Base-by-base conservation (phyloP, 2,113 vertebrate species). In the Eidolon helvum region DNA sequence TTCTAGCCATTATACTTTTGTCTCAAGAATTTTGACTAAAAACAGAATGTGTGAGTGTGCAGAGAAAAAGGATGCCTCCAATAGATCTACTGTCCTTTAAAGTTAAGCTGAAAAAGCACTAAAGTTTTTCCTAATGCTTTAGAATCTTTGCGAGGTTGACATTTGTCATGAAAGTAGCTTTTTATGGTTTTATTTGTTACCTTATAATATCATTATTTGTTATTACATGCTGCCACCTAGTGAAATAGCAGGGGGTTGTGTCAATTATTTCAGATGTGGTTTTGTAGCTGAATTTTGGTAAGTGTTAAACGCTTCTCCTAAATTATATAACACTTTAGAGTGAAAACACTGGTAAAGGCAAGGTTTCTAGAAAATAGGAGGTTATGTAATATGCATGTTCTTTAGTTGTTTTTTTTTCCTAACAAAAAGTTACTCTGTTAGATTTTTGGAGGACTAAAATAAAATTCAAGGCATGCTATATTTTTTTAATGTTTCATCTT, bases 191-290 rank as follows among this genome's bases (percentile, higher is more conserved):
- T 12, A 4, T 28, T 4, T n/a, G 11, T 15, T 11, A 9, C 5
- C 5, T 0, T 18, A 53, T 14, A 10, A 11, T 86, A 26, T 24
- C 22, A 40, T 48, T 30, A 96, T 97, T 88, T 95, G 71, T 95
- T 92, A 84, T 97, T 95, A 21, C 83, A 33, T 98, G 98, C 98
- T 98, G 98, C 98, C 98, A 98, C 93, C 98, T 98, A 98, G 98
- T 98, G 98, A 85, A 35, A 88, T 14, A 61, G 45, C 12, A 43
- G 18, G 5, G 68, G 16, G 15, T 35, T 78, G 30, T 18, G 48
- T 3, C 0, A 7, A 10, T 4, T 63, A 82, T 45, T 30, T 40
- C 21, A 48, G 65, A 48, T 22, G 2, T 19, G 24, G 35, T 59
- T 35, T 87, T 63, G 12, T 22, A 55, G 19, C 35, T 79, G 50